Percentiles rank a stretch among this genome's conserved stretches.
Evolutionary conservation across 2,113 vertebrate species (phyloP).

Genomic region (Lepus europaeus): DNA sequence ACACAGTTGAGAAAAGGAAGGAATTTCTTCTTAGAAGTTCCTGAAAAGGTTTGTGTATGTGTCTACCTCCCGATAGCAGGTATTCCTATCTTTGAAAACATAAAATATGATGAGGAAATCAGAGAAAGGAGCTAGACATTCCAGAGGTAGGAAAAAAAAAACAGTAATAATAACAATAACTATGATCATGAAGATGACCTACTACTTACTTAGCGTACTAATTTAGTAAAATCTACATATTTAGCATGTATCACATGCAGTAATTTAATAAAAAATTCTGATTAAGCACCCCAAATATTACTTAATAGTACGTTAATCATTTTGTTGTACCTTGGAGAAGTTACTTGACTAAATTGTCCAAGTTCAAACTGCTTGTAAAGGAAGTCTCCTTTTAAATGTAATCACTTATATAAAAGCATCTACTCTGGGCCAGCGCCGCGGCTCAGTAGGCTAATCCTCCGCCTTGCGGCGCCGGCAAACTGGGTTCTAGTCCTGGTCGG

Average conservation of each 20-base stretch:
- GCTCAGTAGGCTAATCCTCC: no score
- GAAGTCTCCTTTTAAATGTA: background rate
- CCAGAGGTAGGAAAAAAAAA: background rate
- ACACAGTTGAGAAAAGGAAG: background rate
- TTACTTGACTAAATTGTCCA: background rate
- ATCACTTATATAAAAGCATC: no score
- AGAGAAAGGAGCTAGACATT: background rate
- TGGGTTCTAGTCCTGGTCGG: no score
- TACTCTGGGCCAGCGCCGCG: background rate
- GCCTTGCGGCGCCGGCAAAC: no score
- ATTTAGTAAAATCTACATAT: background rate
- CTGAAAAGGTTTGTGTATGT: background rate
- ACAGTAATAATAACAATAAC: background rate
- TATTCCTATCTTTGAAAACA: background rate
- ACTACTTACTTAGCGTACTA: background rate
- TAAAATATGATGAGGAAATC: background rate
- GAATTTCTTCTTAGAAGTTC: background rate
- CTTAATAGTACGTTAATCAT: background rate
- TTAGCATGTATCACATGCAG: background rate
- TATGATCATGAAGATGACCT: background rate
- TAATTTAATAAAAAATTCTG: background rate
- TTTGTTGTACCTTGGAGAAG: background rate
- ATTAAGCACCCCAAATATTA: background rate
- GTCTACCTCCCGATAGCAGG: background rate
- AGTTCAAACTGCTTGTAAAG: background rate